These are phyloP conservation scores for human (Homo sapiens) DNA, from an alignment of 2,113 vertebrate species.

Conservation along the genomic window GRCh38 chr1:163798001-163798500, in stretches of 20 bases:
- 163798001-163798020: neutral
- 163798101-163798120: accelerated
- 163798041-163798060: neutral
- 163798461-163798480: neutral
- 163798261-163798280: neutral
- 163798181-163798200: neutral
- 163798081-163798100: neutral
- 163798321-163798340: neutral
- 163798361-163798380: neutral
- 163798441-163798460: neutral
- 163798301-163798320: neutral
- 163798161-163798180: neutral
- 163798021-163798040: accelerated
- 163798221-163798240: neutral
- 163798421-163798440: neutral
- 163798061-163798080: neutral
- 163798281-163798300: neutral
- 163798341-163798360: neutral
- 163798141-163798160: accelerated
- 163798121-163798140: neutral
- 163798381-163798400: neutral
- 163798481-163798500: neutral
- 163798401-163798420: neutral
- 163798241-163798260: neutral
- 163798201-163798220: neutral